Base-by-base conservation (phyloP, 2,888 invertebrate species). In the Crioceris asparagi region DNA sequence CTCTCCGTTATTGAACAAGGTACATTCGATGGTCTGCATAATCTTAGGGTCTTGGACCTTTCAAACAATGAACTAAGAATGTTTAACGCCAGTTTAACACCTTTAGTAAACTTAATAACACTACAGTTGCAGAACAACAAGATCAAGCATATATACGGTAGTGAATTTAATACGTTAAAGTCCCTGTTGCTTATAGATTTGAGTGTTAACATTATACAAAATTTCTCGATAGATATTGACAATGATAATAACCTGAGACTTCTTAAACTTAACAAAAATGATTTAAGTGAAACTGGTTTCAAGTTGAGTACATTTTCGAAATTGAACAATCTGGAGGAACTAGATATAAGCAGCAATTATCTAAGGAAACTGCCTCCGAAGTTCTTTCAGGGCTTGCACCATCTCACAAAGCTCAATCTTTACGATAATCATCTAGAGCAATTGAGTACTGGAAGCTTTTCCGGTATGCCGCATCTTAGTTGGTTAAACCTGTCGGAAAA, bases 401-500 rank as follows among this genome's bases (percentile, higher is more conserved):
- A 42, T 19, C 36, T 64, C 3, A 44, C 52, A 8, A 41, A 48
- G 17, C 38, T 63, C 19, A 57, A 60, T 45, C 43, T 64, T 7
- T 52, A 56, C 1, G 33, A 44, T 19, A 64, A 64, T 41, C 49
- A 52, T 11, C 39, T 64, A 4, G 48, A 39, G 2, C 47, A 53
- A 37, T 44, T 64, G 5, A 49, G 53, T 35, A 57, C 58, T 2
- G 55, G 58, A 4, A 38, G 47, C 2, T 62, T 53, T 40, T 44
- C 52, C 4, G 57, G 60, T 4, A 40, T 62, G 26, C 60, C 62
- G 1, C 56, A 58, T 39, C 42, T 62, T 18, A 45, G 53, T 17
- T 39, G 41, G 11, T 40, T 62, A 12, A 61, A 61, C 38, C 30
- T 60, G n/a, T 57, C 60, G 1, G 36, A 48, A 29, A 61, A 61